Evolutionary conservation across 2,888 invertebrate genomes (phyloP), one percentile per base, ranked within the genome.

Genomic region (Leptinotarsa tumamoca): DNA sequence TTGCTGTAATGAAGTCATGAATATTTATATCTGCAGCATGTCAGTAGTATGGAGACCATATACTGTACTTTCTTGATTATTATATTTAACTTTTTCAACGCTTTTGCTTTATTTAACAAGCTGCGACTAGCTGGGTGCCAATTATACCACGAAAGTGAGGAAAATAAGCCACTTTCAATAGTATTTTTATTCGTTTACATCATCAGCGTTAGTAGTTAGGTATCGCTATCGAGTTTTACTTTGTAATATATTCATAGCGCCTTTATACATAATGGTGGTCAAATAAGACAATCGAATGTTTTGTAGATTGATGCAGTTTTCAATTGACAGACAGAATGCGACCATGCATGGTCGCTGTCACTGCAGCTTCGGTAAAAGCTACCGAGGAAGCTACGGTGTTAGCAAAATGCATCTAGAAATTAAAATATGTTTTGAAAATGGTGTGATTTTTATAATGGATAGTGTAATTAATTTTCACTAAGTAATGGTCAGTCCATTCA

Each of bases 61-160:
- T 61, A 61, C 61, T 15, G 27, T 61, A 61, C 61, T 61, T 61
- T 61, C 61, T 61, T 61, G 27, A 23, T 61, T 61, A 61, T 61
- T 27, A 61, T 61, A 61, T 61, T 61, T 15, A 15, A 61, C 27
- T 61, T 61, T 61, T 61, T 61, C 14, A 21, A 13, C 23, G 15
- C 14, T 61, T 61, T 23, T 61, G 61, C 27, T 61, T 27, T 5
- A 61, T 61, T 23, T 27, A 23, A 61, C 27, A 17, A 21, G 15
- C 61, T 61, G 61, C 23, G 14, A 61, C 61, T 61, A 61, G 23
- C 23, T 61, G 13, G 27, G 17, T 23, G 61, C 61, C 61, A 61
- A 61, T 61, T 61, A 61, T 61, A 27, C 17, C 27, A 61, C 15
- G 23, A 61, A 27, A 27, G 61, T 27, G 27, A 27, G 61, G 61